Conservation (phyloP, 2,888 invertebrate genomes). For the Geotrupes spiniger region DNA sequence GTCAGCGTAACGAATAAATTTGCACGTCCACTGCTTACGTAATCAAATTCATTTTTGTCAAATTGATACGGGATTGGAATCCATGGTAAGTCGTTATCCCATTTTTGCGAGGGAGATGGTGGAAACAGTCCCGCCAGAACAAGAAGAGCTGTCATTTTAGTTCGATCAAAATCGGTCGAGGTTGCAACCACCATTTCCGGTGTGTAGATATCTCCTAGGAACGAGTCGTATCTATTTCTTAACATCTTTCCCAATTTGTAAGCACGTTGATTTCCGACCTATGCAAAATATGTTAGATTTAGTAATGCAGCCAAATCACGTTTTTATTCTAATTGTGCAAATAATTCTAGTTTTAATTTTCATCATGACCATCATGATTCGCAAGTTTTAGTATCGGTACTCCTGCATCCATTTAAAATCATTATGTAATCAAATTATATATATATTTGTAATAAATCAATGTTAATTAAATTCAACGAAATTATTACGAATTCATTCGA, state of each 20-base stretch:
- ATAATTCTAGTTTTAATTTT: no score
- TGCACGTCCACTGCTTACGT: conserved; percentile 32
- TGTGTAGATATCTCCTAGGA: conserved; percentile 47
- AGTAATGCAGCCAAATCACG: no score
- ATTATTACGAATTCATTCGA: no score
- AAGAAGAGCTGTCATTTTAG: conserved; percentile 70
- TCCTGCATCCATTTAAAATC: no score
- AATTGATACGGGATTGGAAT: conserved; percentile 58
- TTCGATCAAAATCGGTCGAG: conserved; percentile 69
- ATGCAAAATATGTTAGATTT: conserved; percentile 25
- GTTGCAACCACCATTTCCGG: conserved; percentile 52
- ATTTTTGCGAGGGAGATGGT: conserved; percentile 52
- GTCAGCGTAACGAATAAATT: background rate
- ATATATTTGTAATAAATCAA: no score
- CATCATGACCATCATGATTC: no score
- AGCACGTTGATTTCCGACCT: conserved; percentile 49
- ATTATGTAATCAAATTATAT: no score
- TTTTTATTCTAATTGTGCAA: no score
- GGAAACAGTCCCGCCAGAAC: conserved; percentile 69
- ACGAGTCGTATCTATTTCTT: conserved; percentile 45
- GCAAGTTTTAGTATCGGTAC: no score
- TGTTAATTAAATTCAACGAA: no score
- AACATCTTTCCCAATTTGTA: conserved; percentile 48
- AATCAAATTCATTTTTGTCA: conserved; percentile 36
- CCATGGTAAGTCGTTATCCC: conserved; percentile 55